A percentile compares a stretch with the other conserved stretches of the same genome.
phyloP scores from a whole-genome alignment of 2,888 invertebrate species.

The Pseudanteris insignis region DNA sequence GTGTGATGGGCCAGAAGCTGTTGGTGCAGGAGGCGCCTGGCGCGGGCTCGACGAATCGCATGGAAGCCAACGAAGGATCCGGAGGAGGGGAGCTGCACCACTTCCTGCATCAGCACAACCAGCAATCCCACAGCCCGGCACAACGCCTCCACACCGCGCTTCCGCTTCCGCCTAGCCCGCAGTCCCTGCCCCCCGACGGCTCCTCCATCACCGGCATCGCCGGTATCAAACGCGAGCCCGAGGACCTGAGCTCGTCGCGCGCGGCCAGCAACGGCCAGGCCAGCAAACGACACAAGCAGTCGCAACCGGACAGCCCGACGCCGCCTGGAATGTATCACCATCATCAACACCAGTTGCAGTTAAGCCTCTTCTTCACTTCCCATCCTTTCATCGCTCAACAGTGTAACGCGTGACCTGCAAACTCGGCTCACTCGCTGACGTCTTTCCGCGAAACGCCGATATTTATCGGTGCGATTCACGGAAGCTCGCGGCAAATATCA shows the following conservation, averaged over 20 bases:
- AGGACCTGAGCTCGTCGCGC: slow-evolving; percentile 75
- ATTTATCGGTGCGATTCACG: slow-evolving; percentile 10
- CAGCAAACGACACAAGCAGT: slow-evolving; percentile 59
- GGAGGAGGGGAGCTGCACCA: slow-evolving; percentile 68
- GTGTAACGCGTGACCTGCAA: too few species aligned
- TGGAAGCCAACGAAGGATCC: slow-evolving; percentile 65
- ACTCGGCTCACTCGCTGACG: too few species aligned
- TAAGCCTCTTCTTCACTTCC: slow-evolving; percentile 33
- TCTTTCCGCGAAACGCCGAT: slow-evolving; percentile 4
- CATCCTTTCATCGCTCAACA: too few species aligned
- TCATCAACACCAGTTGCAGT: slow-evolving; percentile 64
- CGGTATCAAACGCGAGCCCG: slow-evolving; percentile 81
- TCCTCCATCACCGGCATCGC: slow-evolving; percentile 56
- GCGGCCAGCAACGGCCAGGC: slow-evolving; percentile 48
- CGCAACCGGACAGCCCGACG: slow-evolving; percentile 63
- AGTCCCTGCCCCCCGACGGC: slow-evolving; percentile 61
- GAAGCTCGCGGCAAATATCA: slow-evolving; percentile 5
- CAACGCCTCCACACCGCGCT: slow-evolving; percentile 68
- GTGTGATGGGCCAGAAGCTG: slow-evolving; percentile 65
- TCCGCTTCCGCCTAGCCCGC: slow-evolving; percentile 63
- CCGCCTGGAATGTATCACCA: slow-evolving; percentile 65
- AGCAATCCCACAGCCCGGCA: slow-evolving; percentile 64
- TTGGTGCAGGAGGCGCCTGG: slow-evolving; percentile 64
- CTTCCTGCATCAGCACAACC: slow-evolving; percentile 65
- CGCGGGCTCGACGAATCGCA: slow-evolving; percentile 58